A percentile compares a stretch with the other conserved stretches of the same genome.
These are phyloP conservation scores for Salvelinus fontinalis DNA, from an alignment of 2,113 vertebrate species.

Conservation along the genomic window DNA sequence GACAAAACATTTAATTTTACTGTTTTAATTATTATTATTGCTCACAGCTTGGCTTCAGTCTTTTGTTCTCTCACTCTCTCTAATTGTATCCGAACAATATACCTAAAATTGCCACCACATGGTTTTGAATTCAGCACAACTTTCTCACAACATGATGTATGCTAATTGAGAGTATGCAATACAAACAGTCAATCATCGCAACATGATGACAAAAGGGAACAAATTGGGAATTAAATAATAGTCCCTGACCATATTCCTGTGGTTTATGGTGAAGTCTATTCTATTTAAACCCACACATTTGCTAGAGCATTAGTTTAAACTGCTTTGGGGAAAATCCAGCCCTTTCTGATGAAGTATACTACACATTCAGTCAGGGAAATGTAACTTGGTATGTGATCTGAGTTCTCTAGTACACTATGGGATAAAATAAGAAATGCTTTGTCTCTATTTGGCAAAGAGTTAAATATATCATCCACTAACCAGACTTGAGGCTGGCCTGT, in stretches of 20 bases:
- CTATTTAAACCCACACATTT: conserved; percentile 43
- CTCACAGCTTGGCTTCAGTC: neutral
- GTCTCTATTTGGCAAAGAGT: conserved; percentile 56
- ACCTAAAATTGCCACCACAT: conserved; percentile 6
- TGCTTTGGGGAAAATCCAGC: conserved; percentile 45
- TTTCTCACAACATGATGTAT: neutral
- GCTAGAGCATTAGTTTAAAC: conserved; percentile 48
- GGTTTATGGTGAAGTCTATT: conserved; percentile 41
- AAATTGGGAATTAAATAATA: conserved; percentile 49
- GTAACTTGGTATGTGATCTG: conserved; percentile 55
- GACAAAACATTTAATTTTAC: too few species aligned
- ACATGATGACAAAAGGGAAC: conserved; percentile 46
- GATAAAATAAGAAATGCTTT: conserved; percentile 60
- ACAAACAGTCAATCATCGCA: neutral
- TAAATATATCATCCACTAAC: conserved; percentile 57
- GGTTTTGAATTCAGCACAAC: neutral
- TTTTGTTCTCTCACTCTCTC: neutral
- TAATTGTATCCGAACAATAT: conserved; percentile 19
- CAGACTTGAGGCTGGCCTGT: conserved; percentile 54
- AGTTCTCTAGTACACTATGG: conserved; percentile 63
- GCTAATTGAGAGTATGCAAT: too few species aligned
- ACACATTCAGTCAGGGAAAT: conserved; percentile 44
- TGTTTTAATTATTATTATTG: too few species aligned
- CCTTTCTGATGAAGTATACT: conserved; percentile 50
- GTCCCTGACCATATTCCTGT: conserved; percentile 41